phyloP scores from a whole-genome alignment of 2,797 vertebrate genomes.

The Silurus aristotelis region DNA sequence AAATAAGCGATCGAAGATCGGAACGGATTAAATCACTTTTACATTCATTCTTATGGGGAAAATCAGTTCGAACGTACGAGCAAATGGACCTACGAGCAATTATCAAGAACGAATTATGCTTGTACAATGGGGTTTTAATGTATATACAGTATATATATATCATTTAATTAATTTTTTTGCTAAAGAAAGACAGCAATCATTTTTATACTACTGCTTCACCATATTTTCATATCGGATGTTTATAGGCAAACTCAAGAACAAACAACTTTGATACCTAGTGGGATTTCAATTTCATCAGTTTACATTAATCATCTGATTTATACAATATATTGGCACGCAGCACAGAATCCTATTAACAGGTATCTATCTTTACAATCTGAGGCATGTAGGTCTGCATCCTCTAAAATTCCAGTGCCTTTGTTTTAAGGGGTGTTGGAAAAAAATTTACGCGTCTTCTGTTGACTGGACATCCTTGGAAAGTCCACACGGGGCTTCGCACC shows the following conservation, averaged over 20 bases:
- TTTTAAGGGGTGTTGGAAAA: conserved; percentile 73
- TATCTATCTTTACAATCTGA: conserved; percentile 72
- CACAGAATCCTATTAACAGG: conserved; percentile 68
- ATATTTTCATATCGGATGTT: conserved; percentile 1
- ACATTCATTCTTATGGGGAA: no score
- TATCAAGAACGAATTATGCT: no score
- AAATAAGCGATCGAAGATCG: no score
- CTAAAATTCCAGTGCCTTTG: conserved; percentile 79
- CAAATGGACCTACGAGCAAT: no score
- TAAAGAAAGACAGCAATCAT: conserved; percentile 2
- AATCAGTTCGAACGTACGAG: no score
- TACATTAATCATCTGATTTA: conserved; percentile 52
- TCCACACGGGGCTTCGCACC: conserved; percentile 72
- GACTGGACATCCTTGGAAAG: conserved; percentile 81
- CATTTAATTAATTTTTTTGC: not conserved
- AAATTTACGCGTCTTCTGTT: conserved; percentile 73
- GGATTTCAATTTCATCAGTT: conserved; percentile 41
- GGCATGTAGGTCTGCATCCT: conserved; percentile 73
- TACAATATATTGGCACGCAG: conserved; percentile 67
- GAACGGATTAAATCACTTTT: no score
- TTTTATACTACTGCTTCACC: not conserved
- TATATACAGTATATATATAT: no score
- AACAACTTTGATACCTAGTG: not conserved
- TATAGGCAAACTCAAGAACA: conserved; percentile 13
- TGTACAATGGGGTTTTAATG: no score